Evolutionary conservation across 2,888 invertebrate genomes (phyloP).

Genomic region (Notocelia uddmanniana): DNA sequence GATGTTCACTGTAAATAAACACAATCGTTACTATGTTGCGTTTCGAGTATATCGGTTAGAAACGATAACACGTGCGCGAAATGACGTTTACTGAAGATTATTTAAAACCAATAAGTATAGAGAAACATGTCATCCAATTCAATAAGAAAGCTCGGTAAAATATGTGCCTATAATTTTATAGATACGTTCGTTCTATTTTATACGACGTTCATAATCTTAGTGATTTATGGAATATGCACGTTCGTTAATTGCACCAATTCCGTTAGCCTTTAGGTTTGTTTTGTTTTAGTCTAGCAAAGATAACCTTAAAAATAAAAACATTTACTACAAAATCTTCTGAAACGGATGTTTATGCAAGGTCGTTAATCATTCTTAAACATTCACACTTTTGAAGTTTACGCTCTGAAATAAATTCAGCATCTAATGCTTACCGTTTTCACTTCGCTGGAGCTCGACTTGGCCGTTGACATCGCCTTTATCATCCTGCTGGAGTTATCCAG

Average conservation of each 20-base stretch:
- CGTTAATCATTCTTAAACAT: conserved; percentile 41
- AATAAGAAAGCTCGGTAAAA: conserved; percentile 25
- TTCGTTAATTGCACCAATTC: conserved; percentile 34
- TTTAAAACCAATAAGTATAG: conserved; percentile 25
- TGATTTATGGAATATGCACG: conserved; percentile 26
- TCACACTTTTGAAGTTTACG: conserved; percentile 26
- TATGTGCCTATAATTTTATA: conserved; percentile 7
- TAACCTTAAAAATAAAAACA: conserved; percentile 48
- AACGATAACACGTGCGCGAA: conserved; percentile 42
- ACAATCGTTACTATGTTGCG: conserved; percentile 33
- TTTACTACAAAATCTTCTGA: conserved; percentile 39
- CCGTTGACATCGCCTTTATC: conserved; percentile 83
- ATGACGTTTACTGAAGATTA: conserved; percentile 33
- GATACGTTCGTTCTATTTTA: conserved; percentile 14
- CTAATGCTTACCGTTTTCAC: conserved; percentile 75
- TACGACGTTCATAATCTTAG: conserved; percentile 16
- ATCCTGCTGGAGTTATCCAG: conserved; percentile 84
- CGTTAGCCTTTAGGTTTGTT: conserved; percentile 42
- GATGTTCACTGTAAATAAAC: conserved; percentile 41
- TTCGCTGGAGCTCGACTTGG: conserved; percentile 75
- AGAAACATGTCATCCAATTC: conserved; percentile 5
- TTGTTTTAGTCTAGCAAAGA: conserved; percentile 48
- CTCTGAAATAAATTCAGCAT: conserved; percentile 21
- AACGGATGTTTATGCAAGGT: conserved; percentile 35
- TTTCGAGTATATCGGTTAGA: conserved; percentile 16